Base-by-base conservation (phyloP, 2,797 vertebrate species). In the Rhinichthys osculus region DNA sequence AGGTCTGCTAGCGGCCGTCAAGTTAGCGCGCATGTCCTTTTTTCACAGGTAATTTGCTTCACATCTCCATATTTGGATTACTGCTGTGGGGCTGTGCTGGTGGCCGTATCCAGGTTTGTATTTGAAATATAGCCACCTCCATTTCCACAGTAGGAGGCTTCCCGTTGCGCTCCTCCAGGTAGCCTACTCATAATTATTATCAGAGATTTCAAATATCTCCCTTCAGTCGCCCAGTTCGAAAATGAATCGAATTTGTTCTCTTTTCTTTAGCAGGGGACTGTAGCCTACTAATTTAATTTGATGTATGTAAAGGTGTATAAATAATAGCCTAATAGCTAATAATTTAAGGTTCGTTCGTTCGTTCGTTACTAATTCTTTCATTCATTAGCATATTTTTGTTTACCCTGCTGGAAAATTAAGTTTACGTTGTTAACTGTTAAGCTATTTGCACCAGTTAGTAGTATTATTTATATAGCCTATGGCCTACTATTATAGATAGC, bases 31-130 rank as follows among this genome's bases (percentile, higher is more conserved):
- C 89, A 87, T 86, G 91, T 91, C 91, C 91, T 92, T 93, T 89
- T 93, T 95, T 93, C 91, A 92, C 92, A 93, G 92, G 91, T 94
- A 92, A 94, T 95, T 94, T 93, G 90, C 91, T 91, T 93, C 93
- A 93, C 92, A 92, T 91, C 90, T 90, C 79, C 90, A 91, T 91
- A 93, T 93, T 92, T 92, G 90, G 91, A 91, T 92, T 86, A 89
- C 81, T 66, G 71, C 82, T 81, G 88, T 81, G 90, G 91, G 91
- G 77, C 70, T 73, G 16, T 54, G 57, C 87, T 30, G 71, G 66
- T 88, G 83, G 87, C 40, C 86, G 83, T 81, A 73, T 82, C 38
- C 78, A 85, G 77, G 84, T 85, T 82, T 79, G 85, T 82, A 87
- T 62, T 81, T 92, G 91, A 92, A 90, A 91, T 90, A 90, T 90